Base-by-base conservation (phyloP, 2,113 vertebrate species). In the Vombatus ursinus region DNA sequence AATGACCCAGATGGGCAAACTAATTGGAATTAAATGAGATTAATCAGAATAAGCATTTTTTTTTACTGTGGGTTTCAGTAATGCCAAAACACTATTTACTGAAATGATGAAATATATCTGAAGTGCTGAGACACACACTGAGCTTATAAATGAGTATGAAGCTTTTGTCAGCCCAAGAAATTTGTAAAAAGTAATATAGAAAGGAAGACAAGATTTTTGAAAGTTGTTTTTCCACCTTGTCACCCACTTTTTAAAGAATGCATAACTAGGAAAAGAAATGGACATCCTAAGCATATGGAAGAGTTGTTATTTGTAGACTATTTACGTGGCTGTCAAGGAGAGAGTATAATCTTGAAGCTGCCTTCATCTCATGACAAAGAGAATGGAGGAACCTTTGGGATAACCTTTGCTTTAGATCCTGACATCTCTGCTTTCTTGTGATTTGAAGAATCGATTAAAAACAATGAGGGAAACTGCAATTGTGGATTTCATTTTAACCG, bases 21-120 rank as follows among this genome's bases (percentile, higher is more conserved):
- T 90, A 97, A 96, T 95, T 77, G 54, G 52, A 93, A 93, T 68
- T 94, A 91, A 95, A 92, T 92, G 50, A 96, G 90, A 94, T 93
- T 93, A 94, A 95, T 96, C 90, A 95, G 92, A 96, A 94, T 94
- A 92, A 93, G 37, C 89, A 92, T 84, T 93, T 91, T 95, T 96
- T 90, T 52, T 57, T 95, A 49, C 95, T 92, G 16, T 93, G n/a
- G n/a, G 48, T 90, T 90, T 92, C 91, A 90, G 53, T 53, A 92
- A 44, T 91, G 53, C 96, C 90, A 95, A 95, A 90, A 93, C 37
- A 94, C 3, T 25, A 52, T 68, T 95, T 95, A 93, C 51, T 49
- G 52, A 96, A 93, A 92, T 84, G 93, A 95, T 68, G 28, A 94
- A 8, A 16, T 92, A 19, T 5, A 16, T n/a, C 47, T n/a, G 26